Base-by-base conservation (phyloP, 2,888 invertebrate genomes). In the Drosophila fungiperda region DNA sequence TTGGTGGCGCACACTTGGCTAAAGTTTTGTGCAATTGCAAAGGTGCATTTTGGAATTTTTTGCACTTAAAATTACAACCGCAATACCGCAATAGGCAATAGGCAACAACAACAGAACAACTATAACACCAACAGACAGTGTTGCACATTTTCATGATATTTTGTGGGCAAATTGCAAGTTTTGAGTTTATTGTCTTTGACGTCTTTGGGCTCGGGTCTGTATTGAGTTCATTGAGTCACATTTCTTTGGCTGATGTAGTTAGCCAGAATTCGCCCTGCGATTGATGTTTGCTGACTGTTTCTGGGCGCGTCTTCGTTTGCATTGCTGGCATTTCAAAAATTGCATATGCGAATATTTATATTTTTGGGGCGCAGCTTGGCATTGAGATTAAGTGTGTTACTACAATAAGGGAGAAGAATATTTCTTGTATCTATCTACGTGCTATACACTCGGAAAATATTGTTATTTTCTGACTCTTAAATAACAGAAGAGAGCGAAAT, bases 281-380 rank as follows among this genome's bases (percentile, higher is more conserved):
- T 61, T 63, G 73, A 80, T 80, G 68, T 38, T 58, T 76, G 67
- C 63, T 87, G 89, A 73, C 73, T 76, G 78, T 76, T 82, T 83
- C 61, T 83, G 89, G 89, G 84, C 67, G 87, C 84, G 85, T 84
- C 85, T 89, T 75, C 82, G 58, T 80, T 69, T 73, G 70, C 73
- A 60, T 74, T 62, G 78, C 58, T 89, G 84, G 87, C 82, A 89
- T 84, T 89, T 84, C 54, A 68, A 53, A 40, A 70, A 72, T 68
- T 65, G 82, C 71, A 87, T 69, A 29, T 62, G 48, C 40, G 42
- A 42, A 66, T 59, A 78, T 68, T 73, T 59, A 42, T 68, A 55
- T 35, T 65, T 68, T 45, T 23, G 65, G 67, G 83, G 87, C 62
- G 83, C 86, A 83, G 86, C 62, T 50, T 59, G 61, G 61, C 71